Evolutionary conservation across 1,140 invertebrate genomes (phyloP).

Genomic region (Tribolium madens): DNA sequence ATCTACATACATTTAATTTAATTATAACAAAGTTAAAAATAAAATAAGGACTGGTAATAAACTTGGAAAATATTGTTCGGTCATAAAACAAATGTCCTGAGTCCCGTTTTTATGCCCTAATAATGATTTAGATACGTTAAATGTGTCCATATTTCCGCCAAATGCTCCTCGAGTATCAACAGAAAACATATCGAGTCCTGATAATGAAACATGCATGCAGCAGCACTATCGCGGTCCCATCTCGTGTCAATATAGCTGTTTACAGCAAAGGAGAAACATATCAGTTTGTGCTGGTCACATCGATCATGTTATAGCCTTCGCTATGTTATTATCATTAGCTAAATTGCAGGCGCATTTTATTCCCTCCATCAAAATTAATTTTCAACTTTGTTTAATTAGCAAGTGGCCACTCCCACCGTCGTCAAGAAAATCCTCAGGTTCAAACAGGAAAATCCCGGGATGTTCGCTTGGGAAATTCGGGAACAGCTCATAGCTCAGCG

Average conservation of each 20-base stretch:
- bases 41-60: background rate
- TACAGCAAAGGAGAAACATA: conserved; percentile 42
- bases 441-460: conserved; percentile 91
- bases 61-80: background rate
- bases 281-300: conserved; percentile 24
- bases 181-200: conserved; percentile 24
- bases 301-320: conserved; percentile 12
- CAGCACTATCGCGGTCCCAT: conserved; percentile 42
- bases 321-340: conserved; percentile 32
- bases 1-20: background rate
- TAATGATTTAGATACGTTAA: conserved; percentile 36
- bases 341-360: conserved; percentile 8
- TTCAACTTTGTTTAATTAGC: conserved; percentile 68
- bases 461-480: conserved; percentile 93
- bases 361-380: background rate
- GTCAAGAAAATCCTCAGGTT: conserved; percentile 91
- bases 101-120: background rate
- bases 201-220: conserved; percentile 44
- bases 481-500: conserved; percentile 87
- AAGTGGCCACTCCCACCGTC: conserved; percentile 93
- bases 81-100: background rate
- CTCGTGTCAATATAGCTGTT: conserved; percentile 44
- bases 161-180: conserved; percentile 23
- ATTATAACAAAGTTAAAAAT: background rate
- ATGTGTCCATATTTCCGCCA: conserved; percentile 9